Conservation (phyloP, 2,797 vertebrate species). For the Lutjanus argentimaculatus region DNA sequence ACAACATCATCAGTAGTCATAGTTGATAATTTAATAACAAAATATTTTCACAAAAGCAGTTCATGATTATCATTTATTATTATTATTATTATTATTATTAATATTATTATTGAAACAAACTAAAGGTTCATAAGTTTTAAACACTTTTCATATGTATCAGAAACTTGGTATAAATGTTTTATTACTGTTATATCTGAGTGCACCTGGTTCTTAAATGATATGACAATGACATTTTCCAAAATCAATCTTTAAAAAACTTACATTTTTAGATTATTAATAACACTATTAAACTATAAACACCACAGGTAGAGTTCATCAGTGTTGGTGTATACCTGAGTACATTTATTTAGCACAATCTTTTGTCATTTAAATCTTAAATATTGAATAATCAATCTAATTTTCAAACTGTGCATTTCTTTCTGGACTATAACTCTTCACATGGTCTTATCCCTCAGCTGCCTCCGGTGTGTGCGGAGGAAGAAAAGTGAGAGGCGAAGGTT, state of each 20-base stretch:
- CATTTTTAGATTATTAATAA: background rate
- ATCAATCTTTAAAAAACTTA: background rate
- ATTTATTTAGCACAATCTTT: background rate
- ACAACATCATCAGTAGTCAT: background rate
- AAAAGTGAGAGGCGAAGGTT: conserved; percentile 50
- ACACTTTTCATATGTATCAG: background rate
- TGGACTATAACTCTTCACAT: conserved; percentile 10
- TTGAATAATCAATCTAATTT: background rate
- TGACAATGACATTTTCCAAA: conserved; percentile 12
- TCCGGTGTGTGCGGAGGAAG: conserved; percentile 23
- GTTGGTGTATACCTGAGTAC: background rate
- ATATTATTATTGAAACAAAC: too few species aligned
- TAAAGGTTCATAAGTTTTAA: too few species aligned
- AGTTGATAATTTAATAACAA: too few species aligned
- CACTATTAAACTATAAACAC: background rate
- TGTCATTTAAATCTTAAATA: conserved; percentile 1
- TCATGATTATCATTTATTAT: too few species aligned
- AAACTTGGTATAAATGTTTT: background rate
- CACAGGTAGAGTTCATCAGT: background rate
- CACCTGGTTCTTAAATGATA: too few species aligned
- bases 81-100: too few species aligned
- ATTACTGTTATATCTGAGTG: background rate
- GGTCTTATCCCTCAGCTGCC: conserved; percentile 2
- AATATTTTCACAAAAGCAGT: too few species aligned
- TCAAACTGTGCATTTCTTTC: background rate